Percentiles rank a stretch among this genome's conserved stretches.
Evolutionary conservation across 1,140 invertebrate species (phyloP).

Genomic region (Microplitis mediator): DNA sequence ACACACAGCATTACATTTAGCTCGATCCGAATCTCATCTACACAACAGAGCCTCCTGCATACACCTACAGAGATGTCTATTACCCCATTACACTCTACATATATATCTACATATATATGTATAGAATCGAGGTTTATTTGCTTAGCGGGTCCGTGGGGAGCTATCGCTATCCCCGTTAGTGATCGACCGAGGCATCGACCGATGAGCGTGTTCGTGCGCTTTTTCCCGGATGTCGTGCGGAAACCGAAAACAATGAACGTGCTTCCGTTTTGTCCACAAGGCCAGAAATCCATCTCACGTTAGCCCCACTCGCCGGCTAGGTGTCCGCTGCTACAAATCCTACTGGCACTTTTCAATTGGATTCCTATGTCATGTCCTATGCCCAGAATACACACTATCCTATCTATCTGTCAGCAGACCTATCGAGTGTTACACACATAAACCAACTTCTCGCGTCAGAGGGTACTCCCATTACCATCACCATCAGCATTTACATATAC

Average conservation of each 20-base stretch:
- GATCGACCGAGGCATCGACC: constrained; percentile 33
- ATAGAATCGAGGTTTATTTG: no score
- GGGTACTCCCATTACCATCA: constrained; percentile 18
- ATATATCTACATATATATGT: background rate
- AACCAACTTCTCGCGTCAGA: constrained; percentile 25
- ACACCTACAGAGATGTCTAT: constrained; percentile 19
- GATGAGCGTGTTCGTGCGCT: constrained; percentile 28
- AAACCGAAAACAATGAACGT: constrained; percentile 55
- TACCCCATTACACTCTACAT: background rate
- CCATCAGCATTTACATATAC: background rate
- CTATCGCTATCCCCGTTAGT: constrained; percentile 21
- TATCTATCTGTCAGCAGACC: no score
- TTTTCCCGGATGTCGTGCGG: constrained; percentile 61
- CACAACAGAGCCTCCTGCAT: no score
- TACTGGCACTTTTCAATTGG: background rate
- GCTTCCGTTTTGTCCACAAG: constrained; percentile 55
- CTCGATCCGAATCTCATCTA: no score
- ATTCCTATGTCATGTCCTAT: background rate
- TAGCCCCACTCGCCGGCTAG: background rate
- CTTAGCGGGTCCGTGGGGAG: background rate
- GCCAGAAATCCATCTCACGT: constrained; percentile 45
- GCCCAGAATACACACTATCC: no score
- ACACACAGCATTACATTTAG: background rate
- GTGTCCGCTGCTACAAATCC: background rate
- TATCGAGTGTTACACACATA: background rate